phyloP scores from a whole-genome alignment of 2,888 invertebrate species.

The Ophonus ardosiacus region DNA sequence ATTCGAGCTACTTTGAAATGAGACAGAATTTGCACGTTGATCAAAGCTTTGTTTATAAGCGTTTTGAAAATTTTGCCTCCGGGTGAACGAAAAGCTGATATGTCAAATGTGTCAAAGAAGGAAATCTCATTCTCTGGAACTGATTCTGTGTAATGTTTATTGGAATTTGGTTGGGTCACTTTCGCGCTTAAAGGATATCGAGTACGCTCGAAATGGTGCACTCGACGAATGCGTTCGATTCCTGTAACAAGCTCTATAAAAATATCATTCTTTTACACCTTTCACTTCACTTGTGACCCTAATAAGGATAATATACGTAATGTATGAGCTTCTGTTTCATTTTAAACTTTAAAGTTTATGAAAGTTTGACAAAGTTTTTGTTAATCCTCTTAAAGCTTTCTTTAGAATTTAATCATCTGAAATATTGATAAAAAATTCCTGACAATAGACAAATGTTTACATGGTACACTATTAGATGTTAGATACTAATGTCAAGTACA shows the following conservation, averaged over 20 bases:
- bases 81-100: neutral
- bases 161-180: conserved; percentile 26
- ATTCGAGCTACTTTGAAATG: neutral
- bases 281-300: neutral
- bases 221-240: conserved; percentile 60
- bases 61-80: neutral
- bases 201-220: conserved; percentile 54
- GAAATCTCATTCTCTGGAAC: conserved; percentile 8
- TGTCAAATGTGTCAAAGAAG: neutral
- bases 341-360: neutral
- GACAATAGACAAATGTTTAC: neutral
- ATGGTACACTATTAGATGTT: neutral
- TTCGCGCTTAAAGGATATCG: conserved; percentile 49
- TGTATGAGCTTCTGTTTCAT: neutral
- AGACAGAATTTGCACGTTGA: neutral
- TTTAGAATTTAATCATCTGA: neutral
- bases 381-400: neutral
- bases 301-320: neutral
- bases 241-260: conserved; percentile 46
- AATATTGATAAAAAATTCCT: neutral
- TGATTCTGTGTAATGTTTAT: conserved; percentile 48
- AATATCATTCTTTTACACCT: neutral
- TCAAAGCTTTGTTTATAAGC: conserved; percentile 3
- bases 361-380: neutral
- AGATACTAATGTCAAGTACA: neutral